Evolutionary conservation across 2,888 invertebrate genomes (phyloP), one percentile per base, ranked within the genome.

Genomic region (Branchipolynoe longqiensis): DNA sequence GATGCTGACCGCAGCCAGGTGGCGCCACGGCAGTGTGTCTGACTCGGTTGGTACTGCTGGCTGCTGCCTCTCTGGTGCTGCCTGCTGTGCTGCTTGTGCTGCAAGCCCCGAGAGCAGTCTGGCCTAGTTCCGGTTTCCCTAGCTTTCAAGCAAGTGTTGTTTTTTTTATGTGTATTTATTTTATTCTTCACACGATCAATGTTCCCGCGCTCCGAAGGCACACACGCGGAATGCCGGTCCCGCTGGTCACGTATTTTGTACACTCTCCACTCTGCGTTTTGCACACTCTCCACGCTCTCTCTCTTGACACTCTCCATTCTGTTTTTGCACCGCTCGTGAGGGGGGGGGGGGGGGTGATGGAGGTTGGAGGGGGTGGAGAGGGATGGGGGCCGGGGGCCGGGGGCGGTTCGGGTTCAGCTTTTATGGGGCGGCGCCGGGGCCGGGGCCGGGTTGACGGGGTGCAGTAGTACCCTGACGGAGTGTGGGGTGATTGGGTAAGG

Each of bases 111-210:
- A n/a, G n/a, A n/a, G n/a, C n/a, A 4, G 64, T 64, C 64, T 64
- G 64, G 64, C 64, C 6, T 64, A 4, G n/a, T 64, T 64, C 64
- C 64, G 64, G 64, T 31, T 33, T 25, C 25, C 48, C 18, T 48
- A 8, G 8, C 18, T 48, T n/a, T n/a, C n/a, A n/a, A n/a, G n/a
- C n/a, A n/a, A n/a, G n/a, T n/a, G 12, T 48, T 48, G 48, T 48
- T 48, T 48, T 48, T 48, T 48, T 59, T 59, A 6, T n/a, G 59
- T 59, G 59, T 12, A 48, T 48, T 8, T 48, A 18, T 48, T 48
- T 8, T 48, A 48, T 8, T 18, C 48, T 48, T 18, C 48, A 48
- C 48, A 18, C 18, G 8, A 12, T 12, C 48, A 12, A 48, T 12
- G 18, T 48, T 48, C 8, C 8, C 8, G 48, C 48, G 8, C 48